These are phyloP conservation scores for Pollenia angustigena DNA, from an alignment of 2,888 invertebrate genomes.

Conservation along the genomic window DNA sequence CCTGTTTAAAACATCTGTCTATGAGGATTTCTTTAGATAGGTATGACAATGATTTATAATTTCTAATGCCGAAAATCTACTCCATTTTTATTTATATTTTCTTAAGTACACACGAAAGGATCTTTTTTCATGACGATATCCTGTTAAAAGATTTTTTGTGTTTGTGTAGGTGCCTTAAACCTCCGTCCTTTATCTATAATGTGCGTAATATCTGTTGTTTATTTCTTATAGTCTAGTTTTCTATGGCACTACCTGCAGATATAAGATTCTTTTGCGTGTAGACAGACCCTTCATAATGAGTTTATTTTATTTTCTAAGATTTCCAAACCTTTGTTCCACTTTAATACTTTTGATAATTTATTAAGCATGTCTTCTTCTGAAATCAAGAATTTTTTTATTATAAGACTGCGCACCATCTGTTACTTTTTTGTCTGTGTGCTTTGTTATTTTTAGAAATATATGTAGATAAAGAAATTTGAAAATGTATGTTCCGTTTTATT, in stretches of 20 bases:
- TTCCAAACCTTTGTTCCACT: slow-evolving; percentile 54
- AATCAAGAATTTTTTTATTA: slow-evolving; percentile 48
- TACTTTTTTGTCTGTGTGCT: slow-evolving; percentile 23
- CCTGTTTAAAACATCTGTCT: slow-evolving; percentile 65
- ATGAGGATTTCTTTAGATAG: slow-evolving; percentile 40
- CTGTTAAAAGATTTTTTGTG: slow-evolving; percentile 52
- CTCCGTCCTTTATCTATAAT: slow-evolving; percentile 3
- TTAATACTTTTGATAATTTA: slow-evolving; percentile 48
- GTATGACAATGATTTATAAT: slow-evolving; percentile 52
- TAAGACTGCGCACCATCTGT: slow-evolving; percentile 68
- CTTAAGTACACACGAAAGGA: slow-evolving; percentile 25
- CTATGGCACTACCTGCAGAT: slow-evolving; percentile 59
- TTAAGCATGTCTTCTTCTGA: slow-evolving; percentile 58
- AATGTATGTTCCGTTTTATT: slow-evolving; percentile 40
- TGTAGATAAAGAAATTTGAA: slow-evolving; percentile 55
- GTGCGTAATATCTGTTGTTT: slow-evolving; percentile 29
- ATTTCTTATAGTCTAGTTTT: slow-evolving; percentile 11
- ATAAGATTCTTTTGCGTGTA: slow-evolving; percentile 35
- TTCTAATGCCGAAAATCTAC: slow-evolving; percentile 37
- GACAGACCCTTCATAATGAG: slow-evolving; percentile 42
- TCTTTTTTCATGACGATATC: slow-evolving; percentile 60
- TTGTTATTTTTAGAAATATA: slow-evolving; percentile 26
- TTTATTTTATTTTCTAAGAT: slow-evolving; percentile 55
- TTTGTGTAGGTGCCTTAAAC: slow-evolving; percentile 66
- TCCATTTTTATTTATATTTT: slow-evolving; percentile 16